Conservation (phyloP, 2,888 invertebrate genomes). For the Drosophila atroscutellata region DNA sequence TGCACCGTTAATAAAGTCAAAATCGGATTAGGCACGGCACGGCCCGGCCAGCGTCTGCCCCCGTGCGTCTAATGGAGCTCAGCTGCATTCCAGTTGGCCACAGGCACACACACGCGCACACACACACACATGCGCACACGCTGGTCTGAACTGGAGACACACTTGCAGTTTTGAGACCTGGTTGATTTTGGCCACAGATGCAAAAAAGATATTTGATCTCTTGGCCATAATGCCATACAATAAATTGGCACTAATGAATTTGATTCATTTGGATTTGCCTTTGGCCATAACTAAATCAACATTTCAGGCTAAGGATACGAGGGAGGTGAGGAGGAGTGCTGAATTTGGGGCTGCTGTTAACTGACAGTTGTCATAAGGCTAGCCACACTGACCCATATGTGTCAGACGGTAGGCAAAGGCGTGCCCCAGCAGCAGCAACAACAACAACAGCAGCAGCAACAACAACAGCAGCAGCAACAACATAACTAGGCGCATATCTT, state of each 20-base stretch:
- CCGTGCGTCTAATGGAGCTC: constrained; percentile 32
- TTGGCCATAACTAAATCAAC: constrained; percentile 71
- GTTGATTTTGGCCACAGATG: constrained; percentile 21
- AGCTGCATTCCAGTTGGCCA: constrained; percentile 49
- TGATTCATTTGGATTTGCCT: constrained; percentile 76
- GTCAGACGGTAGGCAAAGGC: constrained; percentile 53
- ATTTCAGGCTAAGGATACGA: background rate
- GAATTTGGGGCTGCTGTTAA: background rate
- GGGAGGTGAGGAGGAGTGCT: background rate
- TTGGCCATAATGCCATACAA: constrained; percentile 52
- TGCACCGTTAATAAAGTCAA: constrained; percentile 77
- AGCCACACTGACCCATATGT: constrained; percentile 53
- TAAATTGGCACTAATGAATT: constrained; percentile 77
- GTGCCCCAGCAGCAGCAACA: constrained; percentile 19
- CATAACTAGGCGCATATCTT: constrained; percentile 19
- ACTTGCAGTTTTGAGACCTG: constrained; percentile 18
- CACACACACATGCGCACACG: background rate
- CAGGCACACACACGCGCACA: background rate
- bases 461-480: background rate
- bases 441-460: background rate
- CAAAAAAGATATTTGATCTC: constrained; percentile 50
- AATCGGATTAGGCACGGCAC: constrained; percentile 77
- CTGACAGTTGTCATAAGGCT: constrained; percentile 59
- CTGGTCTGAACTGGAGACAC: constrained; percentile 10
- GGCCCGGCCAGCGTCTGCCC: constrained; percentile 38